Evolutionary conservation across 2,888 invertebrate species (phyloP).

Genomic region (Rhimphoctona megacephalus): DNA sequence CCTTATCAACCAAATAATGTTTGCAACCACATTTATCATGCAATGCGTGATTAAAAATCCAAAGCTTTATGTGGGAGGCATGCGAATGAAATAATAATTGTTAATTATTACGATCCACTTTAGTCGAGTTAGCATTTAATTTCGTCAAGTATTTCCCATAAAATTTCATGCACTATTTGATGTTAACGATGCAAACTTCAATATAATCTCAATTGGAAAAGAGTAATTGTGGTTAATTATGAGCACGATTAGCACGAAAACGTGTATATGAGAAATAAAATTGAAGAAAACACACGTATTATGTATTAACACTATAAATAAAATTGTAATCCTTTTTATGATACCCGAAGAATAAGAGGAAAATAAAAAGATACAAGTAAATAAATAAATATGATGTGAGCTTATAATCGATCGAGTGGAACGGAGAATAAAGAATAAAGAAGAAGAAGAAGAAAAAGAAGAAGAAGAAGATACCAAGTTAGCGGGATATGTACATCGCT

Average conservation of each 20-base stretch:
- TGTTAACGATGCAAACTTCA: neutral
- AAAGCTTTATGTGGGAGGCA: conserved; percentile 11
- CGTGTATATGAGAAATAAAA: neutral
- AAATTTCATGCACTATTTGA: neutral
- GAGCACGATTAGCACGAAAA: conserved; percentile 1
- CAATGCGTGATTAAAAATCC: conserved; percentile 11
- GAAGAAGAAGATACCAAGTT: conserved; percentile 62
- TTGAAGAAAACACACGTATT: neutral
- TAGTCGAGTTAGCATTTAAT: neutral
- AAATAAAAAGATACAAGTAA: neutral
- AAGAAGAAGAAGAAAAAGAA: conserved; percentile 12
- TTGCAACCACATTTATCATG: conserved; percentile 32
- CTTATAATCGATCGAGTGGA: conserved; percentile 5
- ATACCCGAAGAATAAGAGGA: conserved; percentile 8
- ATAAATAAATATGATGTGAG: conserved; percentile 17
- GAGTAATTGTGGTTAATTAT: conserved; percentile 3
- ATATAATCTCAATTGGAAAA: neutral
- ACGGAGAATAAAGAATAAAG: conserved; percentile 12
- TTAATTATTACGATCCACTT: neutral
- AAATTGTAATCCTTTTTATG: neutral
- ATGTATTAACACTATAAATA: neutral
- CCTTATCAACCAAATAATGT: neutral
- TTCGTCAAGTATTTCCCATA: neutral
- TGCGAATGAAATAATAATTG: conserved; percentile 33
- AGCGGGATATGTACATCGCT: conserved; percentile 84